Percentiles rank a stretch among this genome's conserved stretches.
These are phyloP conservation scores for Thalassoma bifasciatum DNA, from an alignment of 2,113 vertebrate genomes.

Conservation along the genomic window DNA sequence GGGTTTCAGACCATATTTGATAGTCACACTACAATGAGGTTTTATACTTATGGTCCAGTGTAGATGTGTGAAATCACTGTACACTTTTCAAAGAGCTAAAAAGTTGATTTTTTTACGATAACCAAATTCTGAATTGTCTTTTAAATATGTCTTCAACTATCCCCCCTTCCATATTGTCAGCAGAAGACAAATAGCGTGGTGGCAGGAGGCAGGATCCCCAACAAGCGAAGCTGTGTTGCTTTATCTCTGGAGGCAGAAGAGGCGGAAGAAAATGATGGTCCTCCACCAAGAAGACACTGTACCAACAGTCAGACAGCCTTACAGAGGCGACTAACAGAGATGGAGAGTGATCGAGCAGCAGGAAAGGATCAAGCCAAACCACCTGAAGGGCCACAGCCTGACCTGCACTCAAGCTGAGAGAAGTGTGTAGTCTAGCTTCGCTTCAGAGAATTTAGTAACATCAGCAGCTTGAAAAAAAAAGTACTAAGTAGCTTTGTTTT, in stretches of 20 bases:
- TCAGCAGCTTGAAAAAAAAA: neutral
- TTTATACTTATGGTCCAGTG: neutral
- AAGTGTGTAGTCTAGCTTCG: too few relatives aligned
- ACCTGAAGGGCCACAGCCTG: neutral
- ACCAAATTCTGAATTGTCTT: too few relatives aligned
- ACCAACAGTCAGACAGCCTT: constrained; percentile 18
- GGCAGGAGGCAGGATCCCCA: neutral
- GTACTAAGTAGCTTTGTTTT: neutral
- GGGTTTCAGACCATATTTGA: neutral
- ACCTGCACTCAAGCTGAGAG: neutral
- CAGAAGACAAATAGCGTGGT: constrained; percentile 54
- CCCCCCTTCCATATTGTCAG: constrained; percentile 37
- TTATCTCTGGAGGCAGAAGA: neutral
- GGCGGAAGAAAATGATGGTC: constrained; percentile 22
- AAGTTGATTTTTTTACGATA: neutral
- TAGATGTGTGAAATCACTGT: neutral
- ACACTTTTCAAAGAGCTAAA: neutral
- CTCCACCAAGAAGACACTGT: constrained; percentile 26
- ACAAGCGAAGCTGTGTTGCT: neutral
- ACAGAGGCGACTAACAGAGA: constrained; percentile 24
- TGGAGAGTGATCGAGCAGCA: constrained; percentile 39
- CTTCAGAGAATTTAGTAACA: too few relatives aligned
- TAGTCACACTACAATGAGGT: neutral
- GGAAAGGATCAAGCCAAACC: neutral
- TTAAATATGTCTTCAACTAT: neutral